Evolutionary conservation across 2,888 invertebrate species (phyloP), one percentile per base, ranked within the genome.

Genomic region (Mesopsocus fuscifrons): DNA sequence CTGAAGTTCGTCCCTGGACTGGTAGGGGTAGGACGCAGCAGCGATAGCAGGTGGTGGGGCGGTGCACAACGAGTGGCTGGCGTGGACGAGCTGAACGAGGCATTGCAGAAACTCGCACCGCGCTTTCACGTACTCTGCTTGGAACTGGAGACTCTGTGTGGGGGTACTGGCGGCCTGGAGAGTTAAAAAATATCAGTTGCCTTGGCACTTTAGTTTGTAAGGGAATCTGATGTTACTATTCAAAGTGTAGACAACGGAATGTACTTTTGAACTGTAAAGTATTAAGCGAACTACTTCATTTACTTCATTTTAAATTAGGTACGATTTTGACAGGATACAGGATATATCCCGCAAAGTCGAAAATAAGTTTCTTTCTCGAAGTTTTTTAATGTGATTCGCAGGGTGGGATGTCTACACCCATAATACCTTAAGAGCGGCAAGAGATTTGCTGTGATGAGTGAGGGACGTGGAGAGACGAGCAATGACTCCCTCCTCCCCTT

Each of bases 31-130:
- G 2, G 81, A 74, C 2, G 79, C 74, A 1, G 92, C 89, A 1
- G 92, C 89, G 44, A 91, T 85, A 1, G 91, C 91, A 1, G 92
- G 89, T 31, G 92, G 89, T 21, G 92, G 94, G 45, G 88, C 85
- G 46, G 89, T 83, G 54, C 84, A 83, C 31, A 85, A 66, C 46
- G 81, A 76, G 49, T 63, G 68, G 52, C 83, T 84, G 0, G 81
- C 76, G 49, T 74, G 69, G 17, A 76, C 60, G 41, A 80, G 60
- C 53, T 77, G 76, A 2, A 68, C 60, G 45, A 75, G 63, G 44
- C 68, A 67, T 48, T 81, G 77, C 3, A 91, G 64, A 54, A 82
- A 77, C 53, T 73, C 74, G 1, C 77, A 77, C 1, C 91, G 69
- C 31, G 88, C 68, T 48, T 74, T 71, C 16, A 80, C 68, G 57